These are phyloP conservation scores for Lomographa bimaculata DNA, from an alignment of 2,888 invertebrate genomes.

Conservation along the genomic window DNA sequence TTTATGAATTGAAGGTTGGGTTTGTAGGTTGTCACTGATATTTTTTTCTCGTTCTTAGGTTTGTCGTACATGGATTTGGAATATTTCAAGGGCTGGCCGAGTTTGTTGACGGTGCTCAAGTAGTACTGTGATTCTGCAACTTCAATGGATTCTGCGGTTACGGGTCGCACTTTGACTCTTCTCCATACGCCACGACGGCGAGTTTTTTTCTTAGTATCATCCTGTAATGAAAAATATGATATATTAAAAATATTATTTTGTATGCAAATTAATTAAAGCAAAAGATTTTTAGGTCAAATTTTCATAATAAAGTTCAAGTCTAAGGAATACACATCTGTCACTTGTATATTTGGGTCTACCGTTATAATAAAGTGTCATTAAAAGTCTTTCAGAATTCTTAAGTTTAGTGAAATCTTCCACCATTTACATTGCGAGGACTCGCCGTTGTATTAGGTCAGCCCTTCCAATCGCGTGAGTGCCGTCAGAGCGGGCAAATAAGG, in stretches of 20 bases:
- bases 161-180: conserved; percentile 85
- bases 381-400: too few species aligned
- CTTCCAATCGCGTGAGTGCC: too few species aligned
- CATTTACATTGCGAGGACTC: too few species aligned
- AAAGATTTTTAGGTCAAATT: too few species aligned
- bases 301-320: too few species aligned
- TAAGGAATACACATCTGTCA: too few species aligned
- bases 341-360: too few species aligned
- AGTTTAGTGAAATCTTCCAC: too few species aligned
- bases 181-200: conserved; percentile 89
- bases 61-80: conserved; percentile 37
- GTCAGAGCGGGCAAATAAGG: too few species aligned
- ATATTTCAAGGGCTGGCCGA: conserved; percentile 53
- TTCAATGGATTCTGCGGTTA: conserved; percentile 86
- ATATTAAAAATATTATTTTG: conserved; percentile 3
- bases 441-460: too few species aligned
- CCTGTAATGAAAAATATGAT: conserved; percentile 46
- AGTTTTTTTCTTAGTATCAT: conserved; percentile 50
- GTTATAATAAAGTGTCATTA: too few species aligned
- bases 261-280: too few species aligned
- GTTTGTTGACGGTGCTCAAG: conserved; percentile 82
- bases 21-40: conserved; percentile 68
- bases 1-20: conserved; percentile 59
- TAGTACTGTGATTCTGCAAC: conserved; percentile 90
- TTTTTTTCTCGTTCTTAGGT: conserved; percentile 50